Base-by-base conservation (phyloP, 2,888 invertebrate species). In the Microchrysa polita region DNA sequence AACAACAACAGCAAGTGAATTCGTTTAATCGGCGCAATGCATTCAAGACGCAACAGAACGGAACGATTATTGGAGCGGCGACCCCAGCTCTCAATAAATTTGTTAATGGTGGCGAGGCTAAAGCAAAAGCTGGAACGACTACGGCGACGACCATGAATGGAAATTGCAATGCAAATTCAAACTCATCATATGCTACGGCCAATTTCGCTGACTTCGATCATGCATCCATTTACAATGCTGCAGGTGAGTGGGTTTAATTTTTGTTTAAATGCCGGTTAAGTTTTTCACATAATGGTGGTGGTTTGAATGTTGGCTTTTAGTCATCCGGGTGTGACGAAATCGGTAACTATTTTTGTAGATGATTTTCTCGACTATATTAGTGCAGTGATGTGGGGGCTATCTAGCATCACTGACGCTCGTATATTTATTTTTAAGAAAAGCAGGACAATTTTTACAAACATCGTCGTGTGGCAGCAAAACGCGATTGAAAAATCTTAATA, bases 171-270 rank as follows among this genome's bases (percentile, higher is more conserved):
- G n/a, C n/a, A 12, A 22, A 9, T n/a, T 4, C 27, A 23, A n/a
- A n/a, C n/a, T n/a, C 22, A 20, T 61, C 74, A 73, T 72, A 77
- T 77, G 57, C 79, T 77, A 83, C 79, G 82, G 86, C 87, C 78
- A 88, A 88, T 76, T 91, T 92, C 82, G 91, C 92, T 72, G 89
- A 92, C 84, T 92, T 92, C 80, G 92, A 92, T 80, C 90, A 91
- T 83, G 91, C 91, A 81, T 89, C 90, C 76, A 88, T 90, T 78
- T 91, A 90, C 80, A 88, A 87, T 82, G 87, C 87, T 77, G 83
- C 83, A 78, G 85, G 87, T 87, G 81, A 85, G 85, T 16, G n/a
- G n/a, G 52, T 42, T 12, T 34, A 22, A 23, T 59, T 55, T n/a
- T 23, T 53, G 9, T 34, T 22, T n/a, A n/a, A n/a, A 18, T 44